These are phyloP conservation scores for Tenebrio molitor DNA, from an alignment of 1,140 invertebrate genomes.

Conservation along the genomic window DNA sequence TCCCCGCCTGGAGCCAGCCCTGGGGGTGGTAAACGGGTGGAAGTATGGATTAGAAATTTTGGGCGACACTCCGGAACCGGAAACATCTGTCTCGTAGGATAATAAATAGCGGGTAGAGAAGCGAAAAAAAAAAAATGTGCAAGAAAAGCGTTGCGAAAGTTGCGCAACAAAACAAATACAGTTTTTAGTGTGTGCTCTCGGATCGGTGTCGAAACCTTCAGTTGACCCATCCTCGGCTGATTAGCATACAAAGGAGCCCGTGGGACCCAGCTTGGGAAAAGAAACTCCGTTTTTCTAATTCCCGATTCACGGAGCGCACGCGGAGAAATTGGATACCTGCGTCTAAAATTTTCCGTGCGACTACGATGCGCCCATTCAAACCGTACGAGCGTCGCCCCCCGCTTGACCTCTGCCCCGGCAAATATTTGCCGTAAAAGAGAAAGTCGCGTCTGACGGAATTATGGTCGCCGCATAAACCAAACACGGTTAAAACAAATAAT, in stretches of 20 bases:
- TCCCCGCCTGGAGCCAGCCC: no score
- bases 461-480: constrained; percentile 15
- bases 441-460: no score
- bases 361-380: neutral
- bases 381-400: no score
- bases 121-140: no score
- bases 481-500: constrained; percentile 22
- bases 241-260: neutral
- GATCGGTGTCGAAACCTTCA: neutral
- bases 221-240: neutral
- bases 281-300: neutral
- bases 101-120: no score
- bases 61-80: neutral
- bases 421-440: neutral
- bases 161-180: neutral
- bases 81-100: no score
- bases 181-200: neutral
- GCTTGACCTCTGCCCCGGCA: no score
- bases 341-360: neutral
- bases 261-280: neutral
- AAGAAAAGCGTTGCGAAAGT: no score
- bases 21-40: no score
- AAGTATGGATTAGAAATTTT: no score
- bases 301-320: neutral
- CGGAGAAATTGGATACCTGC: neutral